Base-by-base conservation (phyloP, 2,888 invertebrate species). In the Nasonovia ribisnigri region DNA sequence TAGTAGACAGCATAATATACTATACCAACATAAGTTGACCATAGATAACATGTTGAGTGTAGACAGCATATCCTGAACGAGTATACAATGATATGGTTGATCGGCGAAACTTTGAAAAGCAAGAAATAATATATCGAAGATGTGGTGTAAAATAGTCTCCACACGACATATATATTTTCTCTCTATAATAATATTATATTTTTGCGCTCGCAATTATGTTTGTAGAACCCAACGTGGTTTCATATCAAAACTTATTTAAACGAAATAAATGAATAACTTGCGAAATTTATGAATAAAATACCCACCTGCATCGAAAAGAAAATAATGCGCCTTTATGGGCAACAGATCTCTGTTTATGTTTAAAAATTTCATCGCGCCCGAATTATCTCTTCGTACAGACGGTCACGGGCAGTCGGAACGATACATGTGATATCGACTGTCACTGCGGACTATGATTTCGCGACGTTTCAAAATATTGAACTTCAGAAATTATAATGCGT, bases 251-350 rank as follows among this genome's bases (percentile, higher is more conserved):
- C n/a, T 67, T 36, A 67, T 1, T 67, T 8, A 20, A 57, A 57
- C 8, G 26, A 8, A 57, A 57, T 54, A 26, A 57, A 57, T 57
- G 6, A 57, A 57, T 26, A 26, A 57, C 57, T 36, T 6, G 20
- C 77, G 8, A 8, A 77, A 77, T 77, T 20, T 46, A 67, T 90
- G 10, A 20, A 8, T 36, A 36, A 2, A 57, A 29, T 48, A 92
- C 92, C 90, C 67, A 95, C 95, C 95, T 57, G 94, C 94, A 48
- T 94, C 94, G 24, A 90, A 84, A 77, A 95, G 86, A 92, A 95
- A 95, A 92, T 94, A 95, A 87, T 94, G 94, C 48, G 86, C 93
- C 84, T 94, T 95, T 42, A 95, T 94, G 24, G 95, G 94, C 26
- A 95, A 90, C 11, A 91, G 20, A n/a, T 84, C 51, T 6, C 6